phyloP scores from a whole-genome alignment of 2,888 invertebrate genomes.

The Chelonus formosanus region DNA sequence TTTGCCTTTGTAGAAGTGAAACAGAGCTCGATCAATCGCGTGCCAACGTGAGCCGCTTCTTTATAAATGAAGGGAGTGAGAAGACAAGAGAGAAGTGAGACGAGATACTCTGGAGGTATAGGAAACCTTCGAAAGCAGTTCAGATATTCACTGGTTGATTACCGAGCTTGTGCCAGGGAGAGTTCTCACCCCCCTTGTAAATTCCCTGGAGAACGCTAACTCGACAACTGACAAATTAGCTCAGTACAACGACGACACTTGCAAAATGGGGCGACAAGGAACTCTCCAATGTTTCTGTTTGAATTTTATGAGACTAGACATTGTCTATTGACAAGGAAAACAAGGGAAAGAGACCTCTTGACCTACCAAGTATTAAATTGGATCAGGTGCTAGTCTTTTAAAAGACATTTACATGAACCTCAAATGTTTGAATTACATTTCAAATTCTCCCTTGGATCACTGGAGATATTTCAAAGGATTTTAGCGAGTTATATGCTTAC shows the following conservation, averaged over 20 bases:
- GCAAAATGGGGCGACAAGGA: conserved; percentile 64
- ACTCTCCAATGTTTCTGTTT: conserved; percentile 45
- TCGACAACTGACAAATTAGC: conserved; percentile 66
- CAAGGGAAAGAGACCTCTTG: conserved; percentile 9
- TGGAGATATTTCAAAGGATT: conserved; percentile 8
- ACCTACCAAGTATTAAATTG: conserved; percentile 19
- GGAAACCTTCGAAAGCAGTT: conserved; percentile 52
- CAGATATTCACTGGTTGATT: conserved; percentile 66
- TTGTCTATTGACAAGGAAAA: conserved; percentile 6
- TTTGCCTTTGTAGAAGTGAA: conserved; percentile 14
- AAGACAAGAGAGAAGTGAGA: conserved; percentile 41
- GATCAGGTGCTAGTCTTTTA: conserved; percentile 15
- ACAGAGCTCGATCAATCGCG: conserved; percentile 57
- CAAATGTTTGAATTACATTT: too few relatives aligned
- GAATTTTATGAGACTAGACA: conserved; percentile 47
- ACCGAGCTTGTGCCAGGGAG: conserved; percentile 47
- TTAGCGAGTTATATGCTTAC: neutral
- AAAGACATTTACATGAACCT: too few relatives aligned
- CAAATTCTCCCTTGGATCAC: neutral
- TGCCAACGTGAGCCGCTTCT: conserved; percentile 54
- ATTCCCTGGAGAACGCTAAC: conserved; percentile 63
- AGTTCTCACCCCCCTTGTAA: conserved; percentile 45
- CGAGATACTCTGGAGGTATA: conserved; percentile 24
- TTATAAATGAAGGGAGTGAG: conserved; percentile 59
- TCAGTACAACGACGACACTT: conserved; percentile 65